Conservation (phyloP, 2,888 invertebrate species). For the Cotesia congregata region DNA sequence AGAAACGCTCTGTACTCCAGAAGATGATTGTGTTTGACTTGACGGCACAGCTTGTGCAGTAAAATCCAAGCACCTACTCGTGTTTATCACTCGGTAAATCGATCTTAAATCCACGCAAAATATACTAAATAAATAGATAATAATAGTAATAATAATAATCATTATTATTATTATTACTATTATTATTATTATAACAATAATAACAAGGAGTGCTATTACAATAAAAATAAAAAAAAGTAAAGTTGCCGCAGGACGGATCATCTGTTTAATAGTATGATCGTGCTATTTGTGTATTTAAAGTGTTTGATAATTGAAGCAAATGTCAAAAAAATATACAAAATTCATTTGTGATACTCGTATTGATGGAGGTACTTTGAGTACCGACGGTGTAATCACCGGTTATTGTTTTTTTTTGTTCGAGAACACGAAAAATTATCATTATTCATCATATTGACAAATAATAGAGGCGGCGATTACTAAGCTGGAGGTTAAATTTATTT, state of each 20-base stretch:
- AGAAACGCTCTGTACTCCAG: neutral
- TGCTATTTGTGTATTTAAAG: neutral
- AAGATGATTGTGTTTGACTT: neutral
- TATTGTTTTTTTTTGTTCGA: neutral
- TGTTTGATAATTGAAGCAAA: neutral
- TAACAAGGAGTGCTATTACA: neutral
- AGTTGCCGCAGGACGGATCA: neutral
- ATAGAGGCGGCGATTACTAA: neutral
- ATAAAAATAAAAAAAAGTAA: neutral
- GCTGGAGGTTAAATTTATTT: neutral
- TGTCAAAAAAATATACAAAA: neutral
- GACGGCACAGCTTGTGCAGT: neutral
- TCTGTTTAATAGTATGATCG: constrained; percentile 14
- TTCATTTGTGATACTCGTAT: constrained; percentile 24
- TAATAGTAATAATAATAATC: neutral
- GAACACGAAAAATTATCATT: neutral
- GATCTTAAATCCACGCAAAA: neutral
- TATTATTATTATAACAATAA: neutral
- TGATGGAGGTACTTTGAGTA: neutral
- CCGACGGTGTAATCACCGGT: constrained; percentile 11
- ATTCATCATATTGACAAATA: no score
- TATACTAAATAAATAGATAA: neutral
- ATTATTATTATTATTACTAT: no score
- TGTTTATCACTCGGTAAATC: constrained; percentile 16
- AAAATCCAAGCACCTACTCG: constrained; percentile 20